Evolutionary conservation across 2,797 vertebrate genomes (phyloP).

Genomic region (Sebastes melanostomus): DNA sequence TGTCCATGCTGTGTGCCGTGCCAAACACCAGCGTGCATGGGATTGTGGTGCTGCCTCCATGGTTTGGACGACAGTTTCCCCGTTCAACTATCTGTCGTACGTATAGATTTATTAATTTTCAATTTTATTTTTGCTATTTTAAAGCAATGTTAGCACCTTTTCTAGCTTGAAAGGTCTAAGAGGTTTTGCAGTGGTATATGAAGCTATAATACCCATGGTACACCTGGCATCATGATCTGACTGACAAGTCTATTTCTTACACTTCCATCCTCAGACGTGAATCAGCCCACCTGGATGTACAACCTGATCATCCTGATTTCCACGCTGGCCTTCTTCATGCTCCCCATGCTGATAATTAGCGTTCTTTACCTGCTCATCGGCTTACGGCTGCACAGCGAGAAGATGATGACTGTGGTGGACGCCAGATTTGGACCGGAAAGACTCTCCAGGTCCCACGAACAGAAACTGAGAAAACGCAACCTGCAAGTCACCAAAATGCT

Average conservation of each 20-base stretch:
- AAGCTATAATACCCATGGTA: not conserved
- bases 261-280: conserved; percentile 56
- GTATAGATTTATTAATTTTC: conserved; percentile 5
- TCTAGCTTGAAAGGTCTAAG: no score
- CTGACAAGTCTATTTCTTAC: not conserved
- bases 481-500: conserved; percentile 85
- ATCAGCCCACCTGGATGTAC: conserved; percentile 80
- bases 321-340: conserved; percentile 78
- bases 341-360: conserved; percentile 80
- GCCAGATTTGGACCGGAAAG: conserved; percentile 36
- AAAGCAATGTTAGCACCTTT: not conserved
- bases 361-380: conserved; percentile 82
- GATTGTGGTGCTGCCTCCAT: conserved; percentile 52
- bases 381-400: conserved; percentile 67
- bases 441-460: conserved; percentile 27
- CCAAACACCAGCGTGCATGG: conserved; percentile 83
- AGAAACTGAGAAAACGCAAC: conserved; percentile 71
- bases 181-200: not conserved
- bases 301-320: conserved; percentile 79
- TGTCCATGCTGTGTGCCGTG: conserved; percentile 79
- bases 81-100: conserved; percentile 69
- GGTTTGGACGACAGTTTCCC: conserved; percentile 70
- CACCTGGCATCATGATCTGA: not conserved
- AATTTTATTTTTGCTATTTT: not conserved
- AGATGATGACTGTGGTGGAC: not conserved